Evolutionary conservation across 2,113 vertebrate species (phyloP).

Genomic region (Megaceryle torquata): DNA sequence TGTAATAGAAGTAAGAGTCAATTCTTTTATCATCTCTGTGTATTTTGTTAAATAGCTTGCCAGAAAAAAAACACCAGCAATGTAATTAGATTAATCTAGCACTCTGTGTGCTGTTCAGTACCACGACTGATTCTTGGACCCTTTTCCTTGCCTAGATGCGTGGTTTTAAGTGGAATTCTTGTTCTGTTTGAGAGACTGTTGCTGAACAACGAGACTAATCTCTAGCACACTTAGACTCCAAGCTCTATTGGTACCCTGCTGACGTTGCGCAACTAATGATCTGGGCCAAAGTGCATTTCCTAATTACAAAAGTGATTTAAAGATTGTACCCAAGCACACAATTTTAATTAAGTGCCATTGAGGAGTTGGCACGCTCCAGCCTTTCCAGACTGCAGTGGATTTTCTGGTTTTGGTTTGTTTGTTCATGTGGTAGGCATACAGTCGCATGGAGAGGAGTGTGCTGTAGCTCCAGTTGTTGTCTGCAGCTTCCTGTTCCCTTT

Average conservation of each 20-base stretch:
- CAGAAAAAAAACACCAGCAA: background rate
- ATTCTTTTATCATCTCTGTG: background rate
- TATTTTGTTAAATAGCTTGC: background rate
- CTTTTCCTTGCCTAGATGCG: background rate
- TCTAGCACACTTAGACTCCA: background rate
- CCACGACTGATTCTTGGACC: background rate
- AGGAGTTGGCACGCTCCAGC: background rate
- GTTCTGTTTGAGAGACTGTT: background rate
- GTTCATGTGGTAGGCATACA: background rate
- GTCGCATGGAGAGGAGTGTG: background rate
- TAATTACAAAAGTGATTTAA: conserved; percentile 45
- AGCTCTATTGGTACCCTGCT: background rate
- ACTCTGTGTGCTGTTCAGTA: background rate
- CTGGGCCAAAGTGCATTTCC: background rate
- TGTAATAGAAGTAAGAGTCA: background rate
- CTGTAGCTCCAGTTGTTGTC: background rate
- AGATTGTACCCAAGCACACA: background rate
- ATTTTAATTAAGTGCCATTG: background rate
- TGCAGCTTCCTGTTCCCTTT: background rate
- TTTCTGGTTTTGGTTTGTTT: background rate
- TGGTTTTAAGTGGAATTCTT: background rate
- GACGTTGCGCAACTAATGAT: background rate
- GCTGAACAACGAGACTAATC: background rate
- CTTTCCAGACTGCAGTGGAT: background rate
- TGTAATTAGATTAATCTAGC: conserved; percentile 26